phyloP scores from a whole-genome alignment of 2,113 vertebrate genomes.

The Pelecanus crispus region DNA sequence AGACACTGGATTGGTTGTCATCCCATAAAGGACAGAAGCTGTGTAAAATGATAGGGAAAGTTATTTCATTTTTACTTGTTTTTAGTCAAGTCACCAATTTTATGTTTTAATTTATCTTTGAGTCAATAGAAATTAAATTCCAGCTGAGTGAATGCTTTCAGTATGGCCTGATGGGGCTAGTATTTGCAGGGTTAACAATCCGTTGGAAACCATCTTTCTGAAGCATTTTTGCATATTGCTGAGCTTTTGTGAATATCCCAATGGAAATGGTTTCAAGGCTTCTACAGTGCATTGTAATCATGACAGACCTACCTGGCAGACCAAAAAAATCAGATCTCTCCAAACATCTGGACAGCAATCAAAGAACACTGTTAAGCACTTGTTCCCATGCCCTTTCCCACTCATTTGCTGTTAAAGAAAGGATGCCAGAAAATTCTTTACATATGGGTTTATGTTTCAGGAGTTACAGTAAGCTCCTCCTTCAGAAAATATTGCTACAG shows the following conservation, averaged over 20 bases:
- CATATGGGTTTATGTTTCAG: neutral
- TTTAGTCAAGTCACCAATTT: neutral
- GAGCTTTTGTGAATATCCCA: neutral
- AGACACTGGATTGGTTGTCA: neutral
- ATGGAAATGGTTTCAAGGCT: neutral
- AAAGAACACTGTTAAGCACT: constrained; percentile 9
- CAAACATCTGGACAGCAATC: constrained; percentile 33
- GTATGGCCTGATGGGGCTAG: neutral
- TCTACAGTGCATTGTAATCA: neutral
- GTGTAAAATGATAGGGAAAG: neutral
- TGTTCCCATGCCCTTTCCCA: constrained; percentile 33
- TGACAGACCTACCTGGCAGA: constrained; percentile 13
- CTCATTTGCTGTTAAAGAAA: neutral
- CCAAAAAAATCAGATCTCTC: neutral
- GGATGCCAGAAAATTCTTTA: constrained; percentile 1
- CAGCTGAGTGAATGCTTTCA: neutral
- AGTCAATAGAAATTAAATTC: neutral
- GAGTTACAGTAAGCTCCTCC: neutral
- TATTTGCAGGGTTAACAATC: neutral
- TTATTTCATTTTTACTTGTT: neutral
- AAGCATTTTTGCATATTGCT: neutral
- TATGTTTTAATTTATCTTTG: neutral
- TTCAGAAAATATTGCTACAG: neutral
- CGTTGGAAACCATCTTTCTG: neutral
- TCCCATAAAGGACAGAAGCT: neutral